Base-by-base conservation (phyloP, 2,888 invertebrate species). In the Aspidiotus destructor region DNA sequence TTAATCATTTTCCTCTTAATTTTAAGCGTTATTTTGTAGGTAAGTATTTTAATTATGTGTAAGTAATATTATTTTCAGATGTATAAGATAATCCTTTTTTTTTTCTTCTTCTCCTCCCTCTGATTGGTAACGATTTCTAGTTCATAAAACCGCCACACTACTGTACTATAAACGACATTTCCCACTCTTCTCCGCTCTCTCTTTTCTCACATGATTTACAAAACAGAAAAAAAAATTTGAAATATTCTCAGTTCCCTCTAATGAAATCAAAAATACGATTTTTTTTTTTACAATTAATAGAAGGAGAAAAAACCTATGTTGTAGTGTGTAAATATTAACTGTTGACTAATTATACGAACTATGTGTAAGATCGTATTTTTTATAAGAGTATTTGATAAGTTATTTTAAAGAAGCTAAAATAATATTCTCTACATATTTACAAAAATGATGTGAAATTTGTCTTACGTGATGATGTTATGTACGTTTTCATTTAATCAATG, bases 271-370 rank as follows among this genome's bases (percentile, higher is more conserved):
- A 48, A 48, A 48, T 13, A 48, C n/a, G 48, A 44, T 10, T 48
- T 48, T 48, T 48, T 48, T 6, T 48, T 48, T 48, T 13, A 6
- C 48, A n/a, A 48, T 5, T 28, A 28, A 28, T 28, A 3, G 28
- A 28, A 28, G 28, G 28, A 54, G 17, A 52, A 54, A 54, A 54
- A 16, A 8, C 17, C 17, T 28, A 8, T 28, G 13, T 58, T 58
- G 58, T 58, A 58, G 40, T 58, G 40, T 58, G 28, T 67, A 60
- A 58, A 58, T 67, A 67, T 44, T 58, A 60, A 48, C 67, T 67
- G 67, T 67, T 67, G 67, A 67, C 67, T 67, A 67, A 57, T 67
- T 67, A 44, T 67, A 67, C 44, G 48, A 48, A 48, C 6, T 48
- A 13, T 13, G 48, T 13, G 1, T 48, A 48, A 48, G 48, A 48